phyloP scores from a whole-genome alignment of 1,140 invertebrate species.

The Drosophila leontia region DNA sequence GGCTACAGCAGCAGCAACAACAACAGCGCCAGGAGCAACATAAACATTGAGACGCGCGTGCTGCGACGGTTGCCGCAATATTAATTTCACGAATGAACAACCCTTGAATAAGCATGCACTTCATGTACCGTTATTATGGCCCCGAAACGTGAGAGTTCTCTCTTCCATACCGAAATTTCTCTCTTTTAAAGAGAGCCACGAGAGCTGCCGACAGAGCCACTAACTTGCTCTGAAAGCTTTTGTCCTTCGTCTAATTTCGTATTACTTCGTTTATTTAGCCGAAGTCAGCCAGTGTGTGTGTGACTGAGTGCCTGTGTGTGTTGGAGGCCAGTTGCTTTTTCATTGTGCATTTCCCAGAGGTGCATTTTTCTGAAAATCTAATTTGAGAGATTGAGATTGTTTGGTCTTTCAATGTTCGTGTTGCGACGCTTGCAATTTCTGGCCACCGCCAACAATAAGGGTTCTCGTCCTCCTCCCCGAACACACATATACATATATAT shows the following conservation, averaged over 20 bases:
- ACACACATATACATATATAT: constrained; percentile 25
- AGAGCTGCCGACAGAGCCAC: background rate
- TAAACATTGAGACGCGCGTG: constrained; percentile 79
- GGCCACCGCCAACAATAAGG: constrained; percentile 41
- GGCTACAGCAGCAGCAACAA: constrained; percentile 33
- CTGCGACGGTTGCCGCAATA: constrained; percentile 76
- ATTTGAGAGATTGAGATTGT: constrained; percentile 84
- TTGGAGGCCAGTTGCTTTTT: constrained; percentile 70
- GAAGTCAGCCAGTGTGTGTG: constrained; percentile 1
- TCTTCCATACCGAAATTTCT: background rate
- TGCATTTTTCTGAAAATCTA: constrained; percentile 85
- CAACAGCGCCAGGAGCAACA: constrained; percentile 59
- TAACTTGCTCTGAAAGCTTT: constrained; percentile 30
- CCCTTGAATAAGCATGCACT: constrained; percentile 83
- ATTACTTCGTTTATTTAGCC: constrained; percentile 23
- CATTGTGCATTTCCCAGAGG: constrained; percentile 84
- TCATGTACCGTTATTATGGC: constrained; percentile 75
- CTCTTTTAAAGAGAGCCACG: constrained; percentile 7
- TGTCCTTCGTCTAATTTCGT: constrained; percentile 32
- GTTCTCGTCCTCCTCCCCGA: constrained; percentile 13
- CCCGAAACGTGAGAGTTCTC: constrained; percentile 49
- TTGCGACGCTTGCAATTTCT: constrained; percentile 80
- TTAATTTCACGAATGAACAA: constrained; percentile 84
- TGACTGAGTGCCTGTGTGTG: constrained; percentile 11
- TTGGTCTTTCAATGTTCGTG: constrained; percentile 83